phyloP scores from a whole-genome alignment of 2,797 vertebrate species.

The Thunnus albacares region DNA sequence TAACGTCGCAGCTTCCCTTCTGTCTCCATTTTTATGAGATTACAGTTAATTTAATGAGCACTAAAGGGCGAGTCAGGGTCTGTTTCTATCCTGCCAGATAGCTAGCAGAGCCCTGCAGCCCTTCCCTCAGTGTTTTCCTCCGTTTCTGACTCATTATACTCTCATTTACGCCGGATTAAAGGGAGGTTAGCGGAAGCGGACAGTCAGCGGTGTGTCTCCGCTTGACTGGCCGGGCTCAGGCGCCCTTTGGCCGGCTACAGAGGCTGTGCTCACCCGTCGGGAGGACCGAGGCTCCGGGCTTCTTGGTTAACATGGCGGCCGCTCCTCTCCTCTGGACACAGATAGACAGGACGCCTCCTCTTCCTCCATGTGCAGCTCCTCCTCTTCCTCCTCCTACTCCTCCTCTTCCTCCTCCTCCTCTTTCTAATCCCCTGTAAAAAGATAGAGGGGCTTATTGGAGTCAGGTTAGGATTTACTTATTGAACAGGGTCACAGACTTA shows the following conservation, averaged over 20 bases:
- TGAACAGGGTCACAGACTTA: too few species aligned
- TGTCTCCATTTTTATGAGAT: neutral
- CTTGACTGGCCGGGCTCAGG: conserved; percentile 6
- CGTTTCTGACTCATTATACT: neutral
- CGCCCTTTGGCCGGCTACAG: conserved; percentile 13
- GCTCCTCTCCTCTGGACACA: conserved; percentile 82
- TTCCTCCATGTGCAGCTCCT: conserved; percentile 74
- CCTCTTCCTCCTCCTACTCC: conserved; percentile 70
- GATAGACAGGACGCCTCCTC: conserved; percentile 81
- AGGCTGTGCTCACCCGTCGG: conserved; percentile 76
- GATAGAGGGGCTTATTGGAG: too few species aligned
- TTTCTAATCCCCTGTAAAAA: neutral
- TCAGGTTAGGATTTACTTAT: too few species aligned
- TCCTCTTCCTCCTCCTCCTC: conserved; percentile 21
- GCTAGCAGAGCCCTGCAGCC: conserved; percentile 21
- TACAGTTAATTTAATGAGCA: conserved; percentile 18
- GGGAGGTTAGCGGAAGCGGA: neutral
- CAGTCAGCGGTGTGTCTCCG: conserved; percentile 14
- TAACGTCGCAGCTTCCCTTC: too few species aligned
- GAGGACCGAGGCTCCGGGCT: conserved; percentile 79
- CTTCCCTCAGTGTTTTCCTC: conserved; percentile 1
- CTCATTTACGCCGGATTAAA: neutral
- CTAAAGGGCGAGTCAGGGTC: neutral
- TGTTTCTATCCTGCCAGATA: neutral
- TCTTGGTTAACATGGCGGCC: conserved; percentile 85